Evolutionary conservation across 1,140 invertebrate genomes (phyloP).

Genomic region (Copidosoma floridanum): DNA sequence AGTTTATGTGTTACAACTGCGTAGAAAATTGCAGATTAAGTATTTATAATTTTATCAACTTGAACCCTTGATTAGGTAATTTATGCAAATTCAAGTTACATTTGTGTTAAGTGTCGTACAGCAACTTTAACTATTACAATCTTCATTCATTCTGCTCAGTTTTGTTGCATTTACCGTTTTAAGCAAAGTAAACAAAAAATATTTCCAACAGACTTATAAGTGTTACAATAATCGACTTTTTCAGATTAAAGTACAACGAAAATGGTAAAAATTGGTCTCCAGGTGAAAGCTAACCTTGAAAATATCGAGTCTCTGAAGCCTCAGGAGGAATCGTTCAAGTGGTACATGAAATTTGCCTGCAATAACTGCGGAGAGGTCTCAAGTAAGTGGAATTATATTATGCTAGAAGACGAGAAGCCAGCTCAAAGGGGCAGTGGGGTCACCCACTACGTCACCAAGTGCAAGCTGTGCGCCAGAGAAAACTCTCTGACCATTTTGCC

Average conservation of each 20-base stretch:
- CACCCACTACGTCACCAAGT: constrained; percentile 81
- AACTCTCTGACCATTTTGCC: constrained; percentile 77
- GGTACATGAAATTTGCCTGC: constrained; percentile 74
- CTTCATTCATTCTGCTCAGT: too few relatives aligned
- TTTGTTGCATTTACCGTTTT: too few relatives aligned
- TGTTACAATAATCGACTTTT: too few relatives aligned
- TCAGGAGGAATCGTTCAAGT: constrained; percentile 63
- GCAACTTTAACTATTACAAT: too few relatives aligned
- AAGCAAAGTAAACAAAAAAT: too few relatives aligned
- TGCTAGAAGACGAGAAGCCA: constrained; percentile 66
- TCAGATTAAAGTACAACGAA: background rate
- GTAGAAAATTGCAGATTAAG: too few relatives aligned
- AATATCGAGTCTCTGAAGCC: constrained; percentile 68
- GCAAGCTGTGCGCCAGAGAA: constrained; percentile 83
- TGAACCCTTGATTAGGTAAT: too few relatives aligned
- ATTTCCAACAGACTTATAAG: too few relatives aligned
- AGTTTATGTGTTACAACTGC: too few relatives aligned
- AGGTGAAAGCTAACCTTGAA: constrained; percentile 67
- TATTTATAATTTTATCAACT: too few relatives aligned
- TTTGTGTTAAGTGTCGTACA: too few relatives aligned
- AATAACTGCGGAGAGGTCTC: constrained; percentile 77
- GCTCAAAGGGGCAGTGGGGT: constrained; percentile 70
- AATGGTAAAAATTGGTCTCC: constrained; percentile 71
- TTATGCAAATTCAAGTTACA: too few relatives aligned
- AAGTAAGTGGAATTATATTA: constrained; percentile 79